Percentiles rank a stretch among this genome's conserved stretches.
Evolutionary conservation across 2,888 invertebrate species (phyloP).

Genomic region (Lamproptera curius): DNA sequence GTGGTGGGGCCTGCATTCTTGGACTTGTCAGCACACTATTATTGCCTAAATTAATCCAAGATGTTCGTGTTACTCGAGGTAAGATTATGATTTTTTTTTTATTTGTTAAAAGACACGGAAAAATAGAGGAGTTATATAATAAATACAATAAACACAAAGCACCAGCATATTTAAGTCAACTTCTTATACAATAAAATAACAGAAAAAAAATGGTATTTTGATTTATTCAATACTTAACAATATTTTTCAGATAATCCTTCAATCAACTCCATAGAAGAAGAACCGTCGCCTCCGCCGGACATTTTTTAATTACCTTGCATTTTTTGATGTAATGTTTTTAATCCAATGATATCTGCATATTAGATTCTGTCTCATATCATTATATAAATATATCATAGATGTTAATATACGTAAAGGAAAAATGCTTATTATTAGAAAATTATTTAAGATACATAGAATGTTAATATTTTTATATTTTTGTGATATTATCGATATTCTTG

Average conservation of each 20-base stretch:
- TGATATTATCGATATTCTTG: too few relatives aligned
- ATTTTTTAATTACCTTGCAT: constrained; percentile 9
- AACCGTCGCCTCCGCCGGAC: constrained; percentile 15
- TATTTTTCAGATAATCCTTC: constrained; percentile 41
- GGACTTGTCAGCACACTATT: constrained; percentile 52
- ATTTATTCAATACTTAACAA: neutral
- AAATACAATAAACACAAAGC: too few relatives aligned
- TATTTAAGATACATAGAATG: too few relatives aligned
- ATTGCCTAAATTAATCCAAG: constrained; percentile 43
- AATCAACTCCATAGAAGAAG: constrained; percentile 34
- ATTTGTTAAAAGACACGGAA: neutral
- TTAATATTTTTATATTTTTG: too few relatives aligned
- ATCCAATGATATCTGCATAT: too few relatives aligned
- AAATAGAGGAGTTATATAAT: neutral
- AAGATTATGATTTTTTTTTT: constrained; percentile 19
- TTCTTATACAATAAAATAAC: neutral
- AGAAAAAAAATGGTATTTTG: too few relatives aligned
- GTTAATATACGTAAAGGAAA: too few relatives aligned
- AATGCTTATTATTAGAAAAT: too few relatives aligned
- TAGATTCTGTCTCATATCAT: too few relatives aligned
- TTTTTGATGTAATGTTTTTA: neutral
- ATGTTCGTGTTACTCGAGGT: constrained; percentile 36
- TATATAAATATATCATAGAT: too few relatives aligned
- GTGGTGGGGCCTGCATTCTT: constrained; percentile 50
- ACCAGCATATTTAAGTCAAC: neutral